Evolutionary conservation across 1,140 invertebrate genomes (phyloP).

Genomic region (Polypedilum pembai): DNA sequence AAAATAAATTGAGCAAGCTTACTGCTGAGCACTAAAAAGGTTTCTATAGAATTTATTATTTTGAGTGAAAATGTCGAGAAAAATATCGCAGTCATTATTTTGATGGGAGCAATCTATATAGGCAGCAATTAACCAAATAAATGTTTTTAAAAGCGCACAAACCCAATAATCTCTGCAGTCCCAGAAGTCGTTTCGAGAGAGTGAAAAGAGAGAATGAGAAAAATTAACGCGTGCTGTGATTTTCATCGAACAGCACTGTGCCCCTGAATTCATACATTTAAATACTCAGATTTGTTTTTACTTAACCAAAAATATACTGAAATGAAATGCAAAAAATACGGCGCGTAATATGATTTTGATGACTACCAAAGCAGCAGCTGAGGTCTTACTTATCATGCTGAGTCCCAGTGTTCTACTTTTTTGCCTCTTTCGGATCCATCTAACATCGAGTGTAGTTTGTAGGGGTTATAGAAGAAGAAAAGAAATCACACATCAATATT

Average conservation of each 20-base stretch:
- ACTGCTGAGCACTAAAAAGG: too few relatives aligned
- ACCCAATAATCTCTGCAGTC: background rate
- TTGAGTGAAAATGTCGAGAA: background rate
- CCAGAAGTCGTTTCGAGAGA: background rate
- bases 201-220: background rate
- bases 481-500: slow-evolving; percentile 28
- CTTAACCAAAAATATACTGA: background rate
- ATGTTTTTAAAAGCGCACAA: background rate
- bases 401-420: slow-evolving; percentile 27
- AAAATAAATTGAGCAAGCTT: too few relatives aligned
- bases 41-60: too few relatives aligned
- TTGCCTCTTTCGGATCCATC: background rate
- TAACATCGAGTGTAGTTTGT: background rate
- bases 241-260: background rate
- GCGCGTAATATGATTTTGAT: slow-evolving; percentile 25
- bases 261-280: background rate
- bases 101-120: slow-evolving; percentile 5
- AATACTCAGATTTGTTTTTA: slow-evolving; percentile 1
- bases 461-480: background rate
- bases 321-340: background rate
- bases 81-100: slow-evolving; percentile 18
- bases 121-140: slow-evolving; percentile 20
- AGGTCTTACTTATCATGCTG: slow-evolving; percentile 26
- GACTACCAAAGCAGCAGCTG: slow-evolving; percentile 15
- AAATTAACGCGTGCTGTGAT: slow-evolving; percentile 27